Evolutionary conservation across 2,113 vertebrate genomes (phyloP).

Genomic region (Haemorhous mexicanus): DNA sequence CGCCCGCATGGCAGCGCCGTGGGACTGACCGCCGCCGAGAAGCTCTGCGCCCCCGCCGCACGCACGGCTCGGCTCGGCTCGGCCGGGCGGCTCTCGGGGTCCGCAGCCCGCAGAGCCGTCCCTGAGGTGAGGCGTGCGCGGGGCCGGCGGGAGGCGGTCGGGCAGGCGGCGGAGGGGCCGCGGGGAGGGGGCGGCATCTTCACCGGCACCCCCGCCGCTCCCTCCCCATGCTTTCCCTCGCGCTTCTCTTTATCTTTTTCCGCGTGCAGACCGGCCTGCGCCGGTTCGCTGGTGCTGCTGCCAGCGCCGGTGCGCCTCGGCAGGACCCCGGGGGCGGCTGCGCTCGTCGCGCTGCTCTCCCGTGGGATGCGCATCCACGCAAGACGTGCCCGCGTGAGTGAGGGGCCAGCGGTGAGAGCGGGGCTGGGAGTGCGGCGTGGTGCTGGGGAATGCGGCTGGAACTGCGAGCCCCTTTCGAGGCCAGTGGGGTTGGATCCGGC

Average conservation of each 20-base stretch:
- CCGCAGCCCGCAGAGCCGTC: not conserved
- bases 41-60: not conserved
- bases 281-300: not conserved
- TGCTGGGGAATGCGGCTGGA: not conserved
- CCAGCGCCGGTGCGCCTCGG: not conserved
- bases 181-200: not conserved
- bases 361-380: not conserved
- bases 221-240: not conserved
- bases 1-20: not conserved
- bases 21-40: not conserved
- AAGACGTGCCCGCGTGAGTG: not conserved
- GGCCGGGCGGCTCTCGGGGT: not conserved
- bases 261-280: not conserved
- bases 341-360: not conserved
- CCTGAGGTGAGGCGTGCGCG: slow-evolving; percentile 9
- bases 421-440: not conserved
- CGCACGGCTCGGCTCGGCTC: not conserved
- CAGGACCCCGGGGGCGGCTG: not conserved
- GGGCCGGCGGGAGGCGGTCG: not conserved
- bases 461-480: not conserved
- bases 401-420: not conserved
- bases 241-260: not conserved
- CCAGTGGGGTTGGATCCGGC: not conserved
- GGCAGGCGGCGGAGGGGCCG: not conserved
- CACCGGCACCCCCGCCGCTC: not conserved